Base-by-base conservation (phyloP, 2,888 invertebrate species). In the Cyclophora punctaria region DNA sequence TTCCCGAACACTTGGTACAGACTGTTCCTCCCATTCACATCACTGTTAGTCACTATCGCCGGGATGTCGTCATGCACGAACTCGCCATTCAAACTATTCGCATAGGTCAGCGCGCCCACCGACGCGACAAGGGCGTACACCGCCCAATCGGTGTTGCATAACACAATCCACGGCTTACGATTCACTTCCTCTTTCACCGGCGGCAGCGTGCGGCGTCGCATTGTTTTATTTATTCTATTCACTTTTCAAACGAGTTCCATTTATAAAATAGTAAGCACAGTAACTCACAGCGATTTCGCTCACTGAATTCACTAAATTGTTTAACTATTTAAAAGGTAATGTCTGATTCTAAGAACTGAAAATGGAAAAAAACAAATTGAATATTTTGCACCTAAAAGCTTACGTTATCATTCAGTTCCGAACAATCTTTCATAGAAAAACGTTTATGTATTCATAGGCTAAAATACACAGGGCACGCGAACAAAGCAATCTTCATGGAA, bases 61-160 rank as follows among this genome's bases (percentile, higher is more conserved):
- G 95, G 95, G 60, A 96, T 92, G 76, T 96, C 96, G 73, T 96
- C 96, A 83, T 96, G 96, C 57, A 96, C 95, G 73, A 96, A 95
- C 75, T 96, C 95, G 46, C 95, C 95, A 61, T 89, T 87, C 59
- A 95, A 84, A 49, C 94, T 93, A 78, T 95, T 95, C 45, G 92
- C 86, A 78, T 95, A 95, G 61, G 92, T 92, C 47, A 91, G 83
- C 33, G 92, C 86, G 20, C 94, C 93, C 6, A 93, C 92, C 37
- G 91, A 86, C 49, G 91, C 90, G 46, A 94, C 93, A 34, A 92
- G 77, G 33, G 87, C 80, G 70, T 93, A 93, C 50, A 92, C 83
- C 55, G 89, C 89, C 91, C 91, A 92, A 48, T 91, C 90, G 59
- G 77, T 87, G 44, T 86, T 80, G 69, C 78, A 83, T 7, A 82